Conservation (phyloP, 2,113 vertebrate genomes). For the Perca fluviatilis region DNA sequence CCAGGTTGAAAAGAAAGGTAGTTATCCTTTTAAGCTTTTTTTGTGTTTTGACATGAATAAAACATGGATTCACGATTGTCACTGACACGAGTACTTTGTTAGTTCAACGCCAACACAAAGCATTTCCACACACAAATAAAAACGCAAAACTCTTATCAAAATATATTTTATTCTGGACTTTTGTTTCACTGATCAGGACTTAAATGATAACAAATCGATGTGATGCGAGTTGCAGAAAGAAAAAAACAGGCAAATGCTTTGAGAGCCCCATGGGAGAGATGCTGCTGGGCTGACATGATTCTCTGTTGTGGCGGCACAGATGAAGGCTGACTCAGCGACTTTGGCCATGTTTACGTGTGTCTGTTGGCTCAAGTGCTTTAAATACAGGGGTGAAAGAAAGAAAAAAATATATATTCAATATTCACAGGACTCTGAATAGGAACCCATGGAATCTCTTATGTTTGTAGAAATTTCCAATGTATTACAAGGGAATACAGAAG, state of each 20-base stretch:
- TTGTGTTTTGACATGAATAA: conserved; percentile 20
- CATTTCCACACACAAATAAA: conserved; percentile 64
- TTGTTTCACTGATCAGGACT: conserved; percentile 94
- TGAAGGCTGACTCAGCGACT: conserved; percentile 39
- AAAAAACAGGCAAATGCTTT: conserved; percentile 75
- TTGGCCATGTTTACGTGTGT: conserved; percentile 1
- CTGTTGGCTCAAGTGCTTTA: conserved; percentile 37
- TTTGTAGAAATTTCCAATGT: conserved; percentile 7
- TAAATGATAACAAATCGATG: conserved; percentile 98
- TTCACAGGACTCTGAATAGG: conserved; percentile 7
- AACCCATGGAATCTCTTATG: background rate
- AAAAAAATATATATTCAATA: background rate
- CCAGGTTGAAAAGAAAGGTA: too few relatives aligned
- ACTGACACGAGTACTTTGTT: background rate
- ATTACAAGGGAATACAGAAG: background rate
- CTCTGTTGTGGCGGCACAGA: conserved; percentile 68
- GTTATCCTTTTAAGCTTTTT: conserved; percentile 11
- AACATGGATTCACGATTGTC: conserved; percentile 8
- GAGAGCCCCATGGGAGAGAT: conserved; percentile 25
- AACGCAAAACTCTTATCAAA: conserved; percentile 92
- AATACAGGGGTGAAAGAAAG: conserved; percentile 9
- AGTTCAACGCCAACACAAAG: background rate
- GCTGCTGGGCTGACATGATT: conserved; percentile 79
- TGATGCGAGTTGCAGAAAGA: conserved; percentile 92
- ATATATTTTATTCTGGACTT: conserved; percentile 99